These are phyloP conservation scores for Rhea americana DNA, from an alignment of 2,113 vertebrate genomes.

Conservation along the genomic window DNA sequence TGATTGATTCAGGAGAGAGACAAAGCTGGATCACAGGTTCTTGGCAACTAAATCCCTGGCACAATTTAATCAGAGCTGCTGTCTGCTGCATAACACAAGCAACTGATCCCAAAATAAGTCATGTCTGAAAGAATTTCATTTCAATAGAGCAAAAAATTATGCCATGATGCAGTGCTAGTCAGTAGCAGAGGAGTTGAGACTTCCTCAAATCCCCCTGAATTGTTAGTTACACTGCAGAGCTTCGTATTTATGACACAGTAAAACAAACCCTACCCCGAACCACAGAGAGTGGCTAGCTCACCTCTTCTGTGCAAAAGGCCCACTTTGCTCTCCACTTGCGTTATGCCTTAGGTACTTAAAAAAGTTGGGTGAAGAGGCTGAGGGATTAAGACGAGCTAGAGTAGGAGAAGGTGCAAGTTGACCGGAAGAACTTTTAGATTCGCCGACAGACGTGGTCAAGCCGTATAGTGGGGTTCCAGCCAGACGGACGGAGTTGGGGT, in stretches of 20 bases:
- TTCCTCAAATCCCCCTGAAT: background rate
- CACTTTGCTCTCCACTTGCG: conserved; percentile 78
- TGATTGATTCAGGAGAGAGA: background rate
- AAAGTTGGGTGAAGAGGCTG: conserved; percentile 81
- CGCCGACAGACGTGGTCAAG: conserved; percentile 33
- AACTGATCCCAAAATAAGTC: background rate
- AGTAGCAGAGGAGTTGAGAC: background rate
- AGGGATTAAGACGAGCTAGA: conserved; percentile 74
- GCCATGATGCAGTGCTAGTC: background rate
- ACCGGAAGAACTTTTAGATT: conserved; percentile 57
- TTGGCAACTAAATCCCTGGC: background rate
- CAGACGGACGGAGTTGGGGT: conserved; percentile 34
- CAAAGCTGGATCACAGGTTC: background rate
- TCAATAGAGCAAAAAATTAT: background rate
- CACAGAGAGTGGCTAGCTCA: conserved; percentile 68
- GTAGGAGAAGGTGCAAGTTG: conserved; percentile 62
- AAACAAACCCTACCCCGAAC: background rate
- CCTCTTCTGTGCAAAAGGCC: conserved; percentile 80
- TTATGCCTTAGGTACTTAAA: conserved; percentile 79
- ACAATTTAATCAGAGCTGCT: conserved; percentile 9
- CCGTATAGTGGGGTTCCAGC: conserved; percentile 41
- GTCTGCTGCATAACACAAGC: conserved; percentile 48
- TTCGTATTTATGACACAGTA: background rate
- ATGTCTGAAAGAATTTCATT: background rate
- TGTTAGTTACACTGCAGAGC: background rate